phyloP scores from a whole-genome alignment of 2,797 vertebrate genomes.

The Periophthalmus magnuspinnatus region DNA sequence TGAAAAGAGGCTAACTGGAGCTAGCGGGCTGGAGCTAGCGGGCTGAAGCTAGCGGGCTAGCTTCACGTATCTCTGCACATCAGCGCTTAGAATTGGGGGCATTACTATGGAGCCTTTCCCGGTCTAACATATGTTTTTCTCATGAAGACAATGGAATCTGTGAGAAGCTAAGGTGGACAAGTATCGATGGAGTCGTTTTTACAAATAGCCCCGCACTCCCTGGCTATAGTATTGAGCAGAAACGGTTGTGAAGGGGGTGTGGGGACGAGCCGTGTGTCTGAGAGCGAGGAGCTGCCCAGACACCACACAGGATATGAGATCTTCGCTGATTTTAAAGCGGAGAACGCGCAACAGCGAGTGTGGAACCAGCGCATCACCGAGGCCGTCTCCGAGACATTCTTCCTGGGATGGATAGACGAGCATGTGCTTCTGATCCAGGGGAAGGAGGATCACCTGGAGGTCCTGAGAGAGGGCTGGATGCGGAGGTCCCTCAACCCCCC shows the following conservation, averaged over 20 bases:
- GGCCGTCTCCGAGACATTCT: slow-evolving; percentile 91
- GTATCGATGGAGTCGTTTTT: slow-evolving; percentile 84
- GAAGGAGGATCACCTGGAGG: slow-evolving; percentile 93
- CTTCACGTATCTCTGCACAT: slow-evolving; percentile 23
- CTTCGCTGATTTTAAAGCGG: slow-evolving; percentile 95
- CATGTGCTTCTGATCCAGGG: slow-evolving; percentile 95
- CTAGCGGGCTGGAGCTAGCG: slow-evolving; percentile 54
- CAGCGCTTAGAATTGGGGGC: slow-evolving; percentile 26
- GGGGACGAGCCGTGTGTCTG: slow-evolving; percentile 63
- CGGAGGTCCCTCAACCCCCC: slow-evolving; percentile 90
- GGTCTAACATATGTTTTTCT: background rate
- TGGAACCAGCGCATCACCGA: slow-evolving; percentile 92
- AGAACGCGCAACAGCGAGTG: slow-evolving; percentile 89
- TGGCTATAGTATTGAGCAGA: slow-evolving; percentile 90
- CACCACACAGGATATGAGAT: slow-evolving; percentile 94
- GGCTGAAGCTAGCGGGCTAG: slow-evolving; percentile 51
- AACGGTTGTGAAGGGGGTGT: slow-evolving; percentile 55
- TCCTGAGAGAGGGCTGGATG: slow-evolving; percentile 92
- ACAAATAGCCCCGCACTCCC: slow-evolving; percentile 94
- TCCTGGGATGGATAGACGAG: slow-evolving; percentile 97
- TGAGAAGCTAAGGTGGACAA: slow-evolving; percentile 37
- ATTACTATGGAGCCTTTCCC: slow-evolving; percentile 27
- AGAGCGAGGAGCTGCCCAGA: slow-evolving; percentile 79
- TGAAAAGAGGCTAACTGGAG: slow-evolving; percentile 36
- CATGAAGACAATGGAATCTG: slow-evolving; percentile 29